Evolutionary conservation across 2,797 vertebrate species (phyloP).

Genomic region (Amphiprion clarkii): DNA sequence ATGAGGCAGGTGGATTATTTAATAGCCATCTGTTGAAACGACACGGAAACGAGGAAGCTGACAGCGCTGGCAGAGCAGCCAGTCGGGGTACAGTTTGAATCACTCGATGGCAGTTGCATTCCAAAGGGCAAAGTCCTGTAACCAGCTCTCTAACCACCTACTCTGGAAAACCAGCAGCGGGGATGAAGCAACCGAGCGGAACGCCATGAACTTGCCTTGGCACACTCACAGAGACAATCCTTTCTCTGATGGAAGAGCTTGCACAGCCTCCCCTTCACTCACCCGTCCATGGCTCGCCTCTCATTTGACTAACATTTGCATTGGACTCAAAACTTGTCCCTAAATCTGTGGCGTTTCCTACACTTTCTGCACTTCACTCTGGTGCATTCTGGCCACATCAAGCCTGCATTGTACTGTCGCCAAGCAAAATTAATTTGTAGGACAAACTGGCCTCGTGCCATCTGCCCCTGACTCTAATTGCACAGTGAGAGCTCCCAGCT

Average conservation of each 20-base stretch:
- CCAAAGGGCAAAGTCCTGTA: constrained; percentile 64
- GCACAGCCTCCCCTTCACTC: constrained; percentile 3
- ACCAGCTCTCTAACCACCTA: constrained; percentile 40
- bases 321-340: no score
- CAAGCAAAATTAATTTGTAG: constrained; percentile 81
- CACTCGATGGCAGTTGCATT: constrained; percentile 43
- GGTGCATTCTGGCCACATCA: constrained; percentile 49
- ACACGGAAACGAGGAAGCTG: constrained; percentile 49
- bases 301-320: background rate
- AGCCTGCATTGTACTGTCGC: constrained; percentile 72
- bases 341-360: background rate
- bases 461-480: constrained; percentile 71
- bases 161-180: constrained; percentile 22
- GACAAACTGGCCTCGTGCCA: constrained; percentile 68
- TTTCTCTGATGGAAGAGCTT: constrained; percentile 25
- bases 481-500: constrained; percentile 53
- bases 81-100: constrained; percentile 37
- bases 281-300: background rate
- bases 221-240: constrained; percentile 9
- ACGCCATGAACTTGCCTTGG: constrained; percentile 23
- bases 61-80: constrained; percentile 39
- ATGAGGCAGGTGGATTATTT: constrained; percentile 63
- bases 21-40: constrained; percentile 53
- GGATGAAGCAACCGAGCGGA: constrained; percentile 37
- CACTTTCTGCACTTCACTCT: constrained; percentile 20